Base-by-base conservation (phyloP, 2,113 vertebrate species). In the Genyomyrus donnyi region DNA sequence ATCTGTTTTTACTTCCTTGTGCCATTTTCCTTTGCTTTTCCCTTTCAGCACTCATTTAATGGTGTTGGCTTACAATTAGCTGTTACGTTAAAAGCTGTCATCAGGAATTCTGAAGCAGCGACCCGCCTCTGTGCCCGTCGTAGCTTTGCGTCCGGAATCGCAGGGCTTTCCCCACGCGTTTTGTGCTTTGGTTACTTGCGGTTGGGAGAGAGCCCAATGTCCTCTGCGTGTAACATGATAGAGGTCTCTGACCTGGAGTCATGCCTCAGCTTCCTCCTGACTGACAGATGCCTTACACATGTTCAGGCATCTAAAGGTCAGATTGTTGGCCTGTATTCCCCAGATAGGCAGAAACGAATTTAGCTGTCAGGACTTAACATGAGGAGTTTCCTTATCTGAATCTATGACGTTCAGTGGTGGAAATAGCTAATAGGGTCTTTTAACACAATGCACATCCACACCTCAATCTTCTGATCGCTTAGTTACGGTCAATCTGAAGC, bases 301-400 rank as follows among this genome's bases (percentile, higher is more conserved):
- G 42, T 83, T 92, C 74, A 42, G 31, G 21, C 46, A 87, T 87
- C 52, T 90, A 91, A 92, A 92, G 91, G 91, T 85, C 90, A 91
- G 39, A 48, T 83, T 90, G 87, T 88, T 83, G 70, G 19, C 35
- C 10, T n/a, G n/a, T 66, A 45, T 91, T 49, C 49, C 52, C 70
- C 52, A 85, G 50, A 85, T 39, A 85, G 8, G 56, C 85, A 66
- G 50, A 74, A 80, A 39, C 45, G 24, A 90, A 80, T 53, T 46
- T 27, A 62, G 77, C 89, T 88, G 56, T 85, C 53, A 88, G 53
- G 49, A 56, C 15, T 53, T 35, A 87, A 56, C 46, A 42, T 83
- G 17, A 52, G 27, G 49, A 13, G 19, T 85, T 21, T 19, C 70
- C 70, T 35, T 77, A 77, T 77, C 13, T 66, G 62, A 66, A 11